A percentile compares a stretch with the other conserved stretches of the same genome.
phyloP scores from a whole-genome alignment of 1,140 invertebrate genomes.

The Cylas formicarius region DNA sequence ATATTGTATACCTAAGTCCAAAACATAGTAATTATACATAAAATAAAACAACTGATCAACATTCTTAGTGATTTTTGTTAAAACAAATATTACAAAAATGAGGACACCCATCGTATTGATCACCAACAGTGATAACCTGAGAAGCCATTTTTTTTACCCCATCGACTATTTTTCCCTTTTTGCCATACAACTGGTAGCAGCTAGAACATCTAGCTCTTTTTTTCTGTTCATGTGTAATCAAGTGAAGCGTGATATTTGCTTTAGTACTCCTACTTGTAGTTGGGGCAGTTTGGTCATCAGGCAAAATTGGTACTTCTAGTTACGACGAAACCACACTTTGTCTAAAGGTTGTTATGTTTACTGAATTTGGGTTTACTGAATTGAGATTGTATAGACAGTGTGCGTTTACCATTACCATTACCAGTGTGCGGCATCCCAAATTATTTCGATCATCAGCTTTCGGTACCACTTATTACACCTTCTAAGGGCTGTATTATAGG shows the following conservation, averaged over 20 bases:
- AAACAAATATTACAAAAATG: slow-evolving; percentile 11
- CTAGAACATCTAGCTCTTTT: slow-evolving; percentile 8
- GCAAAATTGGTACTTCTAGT: background rate
- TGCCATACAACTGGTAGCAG: slow-evolving; percentile 10
- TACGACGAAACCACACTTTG: slow-evolving; percentile 5
- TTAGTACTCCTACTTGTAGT: background rate
- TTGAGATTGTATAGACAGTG: slow-evolving; percentile 11
- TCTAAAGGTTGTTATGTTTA: slow-evolving; percentile 13
- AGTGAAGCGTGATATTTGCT: slow-evolving; percentile 1
- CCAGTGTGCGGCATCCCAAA: slow-evolving; percentile 7
- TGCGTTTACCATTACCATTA: slow-evolving; percentile 19
- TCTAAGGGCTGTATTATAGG: slow-evolving; percentile 19
- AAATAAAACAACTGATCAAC: no score
- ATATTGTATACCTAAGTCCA: no score
- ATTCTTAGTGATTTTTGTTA: slow-evolving; percentile 6
- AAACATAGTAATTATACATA: slow-evolving; percentile 2
- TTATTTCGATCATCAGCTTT: slow-evolving; percentile 25
- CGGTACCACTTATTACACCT: slow-evolving; percentile 29
- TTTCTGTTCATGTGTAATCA: slow-evolving; percentile 10
- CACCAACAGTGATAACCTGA: slow-evolving; percentile 9
- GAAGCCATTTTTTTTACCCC: slow-evolving; percentile 10
- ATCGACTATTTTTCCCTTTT: slow-evolving; percentile 12
- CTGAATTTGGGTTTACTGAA: slow-evolving; percentile 1
- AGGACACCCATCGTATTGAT: no score
- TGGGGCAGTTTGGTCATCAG: background rate